These are phyloP conservation scores for Coreius guichenoti DNA, from an alignment of 2,797 vertebrate species.

Conservation along the genomic window DNA sequence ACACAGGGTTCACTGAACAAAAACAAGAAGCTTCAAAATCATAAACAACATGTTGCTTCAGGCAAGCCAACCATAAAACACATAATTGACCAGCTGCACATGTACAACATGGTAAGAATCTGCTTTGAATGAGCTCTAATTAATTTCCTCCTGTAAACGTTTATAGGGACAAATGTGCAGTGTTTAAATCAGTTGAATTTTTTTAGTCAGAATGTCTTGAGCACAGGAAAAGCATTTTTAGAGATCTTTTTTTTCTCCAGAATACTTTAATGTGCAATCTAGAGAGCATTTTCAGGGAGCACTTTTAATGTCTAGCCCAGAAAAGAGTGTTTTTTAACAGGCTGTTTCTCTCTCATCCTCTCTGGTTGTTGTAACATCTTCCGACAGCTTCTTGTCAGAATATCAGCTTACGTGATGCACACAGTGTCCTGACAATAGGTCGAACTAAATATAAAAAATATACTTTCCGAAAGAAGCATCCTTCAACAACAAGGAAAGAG, in stretches of 20 bases:
- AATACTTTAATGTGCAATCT: constrained; percentile 24
- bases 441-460: constrained; percentile 18
- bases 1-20: constrained; percentile 1
- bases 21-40: constrained; percentile 25
- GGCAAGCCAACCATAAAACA: constrained; percentile 18
- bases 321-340: constrained; percentile 36
- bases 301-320: constrained; percentile 22
- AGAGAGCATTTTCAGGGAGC: not conserved
- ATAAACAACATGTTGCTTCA: constrained; percentile 15
- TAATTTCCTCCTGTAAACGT: constrained; percentile 12
- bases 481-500: not conserved
- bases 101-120: constrained; percentile 15
- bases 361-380: constrained; percentile 40
- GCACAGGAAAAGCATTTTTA: constrained; percentile 23
- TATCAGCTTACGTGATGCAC: constrained; percentile 28
- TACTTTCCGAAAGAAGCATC: constrained; percentile 10
- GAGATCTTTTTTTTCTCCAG: not conserved
- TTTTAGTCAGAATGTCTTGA: not conserved
- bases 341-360: constrained; percentile 24
- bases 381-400: constrained; percentile 50
- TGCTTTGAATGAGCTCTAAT: constrained; percentile 12
- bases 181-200: constrained; percentile 11
- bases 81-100: constrained; percentile 23
- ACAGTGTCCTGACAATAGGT: constrained; percentile 34
- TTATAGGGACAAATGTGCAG: not conserved